These are phyloP conservation scores for Nezara viridula DNA, from an alignment of 2,888 invertebrate genomes.

Conservation along the genomic window DNA sequence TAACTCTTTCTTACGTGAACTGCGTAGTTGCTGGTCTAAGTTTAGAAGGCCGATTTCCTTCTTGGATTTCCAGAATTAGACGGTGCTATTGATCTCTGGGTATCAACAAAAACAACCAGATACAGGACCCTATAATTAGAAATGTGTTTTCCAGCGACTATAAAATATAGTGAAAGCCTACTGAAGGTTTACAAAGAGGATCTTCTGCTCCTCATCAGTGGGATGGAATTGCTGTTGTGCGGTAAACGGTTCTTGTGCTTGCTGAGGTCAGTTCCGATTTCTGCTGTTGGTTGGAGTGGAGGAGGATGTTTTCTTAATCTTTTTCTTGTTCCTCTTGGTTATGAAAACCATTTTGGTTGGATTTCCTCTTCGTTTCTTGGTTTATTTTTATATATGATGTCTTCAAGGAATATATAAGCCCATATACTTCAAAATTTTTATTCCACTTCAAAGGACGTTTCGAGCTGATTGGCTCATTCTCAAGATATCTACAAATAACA, in stretches of 20 bases:
- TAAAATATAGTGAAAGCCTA: slow-evolving; percentile 30
- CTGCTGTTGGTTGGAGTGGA: too few species aligned
- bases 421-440: too few species aligned
- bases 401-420: too few species aligned
- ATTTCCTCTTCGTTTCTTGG: too few species aligned
- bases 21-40: background rate
- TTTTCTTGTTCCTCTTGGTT: background rate
- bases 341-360: too few species aligned
- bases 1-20: slow-evolving; percentile 3
- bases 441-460: too few species aligned
- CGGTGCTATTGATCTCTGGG: slow-evolving; percentile 28
- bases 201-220: background rate
- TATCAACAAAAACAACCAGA: slow-evolving; percentile 48
- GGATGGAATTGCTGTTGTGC: background rate
- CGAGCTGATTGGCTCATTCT: too few species aligned
- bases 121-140: slow-evolving; percentile 29
- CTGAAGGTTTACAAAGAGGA: background rate
- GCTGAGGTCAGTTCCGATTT: background rate
- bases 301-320: background rate
- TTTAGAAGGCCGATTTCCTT: slow-evolving; percentile 12
- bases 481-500: too few species aligned
- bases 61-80: slow-evolving; percentile 18
- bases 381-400: too few species aligned
- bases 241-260: background rate
- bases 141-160: background rate